These are phyloP conservation scores for Argyresthia goedartella DNA, from an alignment of 2,888 invertebrate genomes.

Conservation along the genomic window DNA sequence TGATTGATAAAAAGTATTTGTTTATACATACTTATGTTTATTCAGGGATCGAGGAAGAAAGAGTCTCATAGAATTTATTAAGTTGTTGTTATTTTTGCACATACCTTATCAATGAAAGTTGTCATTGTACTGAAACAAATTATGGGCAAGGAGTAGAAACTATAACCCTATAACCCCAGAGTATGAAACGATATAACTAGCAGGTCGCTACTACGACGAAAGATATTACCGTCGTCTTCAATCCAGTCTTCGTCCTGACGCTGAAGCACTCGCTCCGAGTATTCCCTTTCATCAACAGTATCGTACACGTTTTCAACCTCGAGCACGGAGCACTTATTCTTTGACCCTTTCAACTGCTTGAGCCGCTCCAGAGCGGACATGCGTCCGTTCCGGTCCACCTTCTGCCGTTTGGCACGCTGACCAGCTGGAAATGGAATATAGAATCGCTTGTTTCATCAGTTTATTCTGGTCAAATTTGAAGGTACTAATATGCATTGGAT, in stretches of 20 bases:
- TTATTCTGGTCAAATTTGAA: too few species aligned
- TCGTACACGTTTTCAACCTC: constrained; percentile 93
- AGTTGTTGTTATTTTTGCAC: neutral
- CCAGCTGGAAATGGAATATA: constrained; percentile 25
- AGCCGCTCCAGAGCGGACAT: constrained; percentile 84
- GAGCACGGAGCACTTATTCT: constrained; percentile 88
- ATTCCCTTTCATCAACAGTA: constrained; percentile 91
- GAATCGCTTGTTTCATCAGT: constrained; percentile 20
- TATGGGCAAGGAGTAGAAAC: neutral
- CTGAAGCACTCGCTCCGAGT: constrained; percentile 82
- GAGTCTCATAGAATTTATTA: too few species aligned
- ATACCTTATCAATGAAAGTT: too few species aligned
- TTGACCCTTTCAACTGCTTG: constrained; percentile 80
- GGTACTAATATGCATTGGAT: too few species aligned
- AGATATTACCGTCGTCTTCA: constrained; percentile 81
- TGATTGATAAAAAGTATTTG: neutral
- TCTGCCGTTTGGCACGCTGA: constrained; percentile 74
- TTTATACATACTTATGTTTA: too few species aligned
- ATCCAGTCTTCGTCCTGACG: constrained; percentile 97
- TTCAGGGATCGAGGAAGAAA: too few species aligned
- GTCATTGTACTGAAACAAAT: too few species aligned
- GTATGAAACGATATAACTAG: neutral
- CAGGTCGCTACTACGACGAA: neutral
- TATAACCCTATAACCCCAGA: too few species aligned
- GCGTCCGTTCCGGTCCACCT: constrained; percentile 76